Percentiles rank a stretch among this genome's conserved stretches.
Conservation (phyloP, 2,888 invertebrate genomes). For the Argyresthia goedartella region DNA sequence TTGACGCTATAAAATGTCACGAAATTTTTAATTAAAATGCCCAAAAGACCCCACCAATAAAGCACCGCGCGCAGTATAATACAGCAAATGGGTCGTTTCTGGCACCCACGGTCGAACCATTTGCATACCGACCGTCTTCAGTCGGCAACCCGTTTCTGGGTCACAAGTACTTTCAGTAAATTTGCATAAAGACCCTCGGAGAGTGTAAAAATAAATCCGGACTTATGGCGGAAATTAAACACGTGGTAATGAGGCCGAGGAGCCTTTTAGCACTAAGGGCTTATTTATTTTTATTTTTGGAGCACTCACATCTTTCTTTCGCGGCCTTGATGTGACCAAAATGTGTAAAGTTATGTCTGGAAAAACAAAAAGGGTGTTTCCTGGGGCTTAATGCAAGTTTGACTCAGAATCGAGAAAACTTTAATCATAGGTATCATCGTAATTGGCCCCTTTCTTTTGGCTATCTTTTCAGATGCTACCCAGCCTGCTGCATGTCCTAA, state of each 20-base stretch:
- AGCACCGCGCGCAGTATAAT: not conserved
- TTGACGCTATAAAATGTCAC: too few relatives aligned
- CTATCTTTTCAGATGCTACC: too few relatives aligned
- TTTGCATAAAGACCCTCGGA: slow-evolving; percentile 32
- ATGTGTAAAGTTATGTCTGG: too few relatives aligned
- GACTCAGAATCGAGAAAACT: too few relatives aligned
- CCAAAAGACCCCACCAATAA: not conserved
- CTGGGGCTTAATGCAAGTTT: too few relatives aligned
- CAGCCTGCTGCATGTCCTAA: too few relatives aligned
- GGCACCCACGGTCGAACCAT: not conserved
- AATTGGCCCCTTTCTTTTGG: too few relatives aligned
- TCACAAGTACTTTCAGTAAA: slow-evolving; percentile 47
- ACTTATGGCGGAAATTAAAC: slow-evolving; percentile 1
- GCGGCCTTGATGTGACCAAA: not conserved
- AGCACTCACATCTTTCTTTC: not conserved
- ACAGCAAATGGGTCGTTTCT: not conserved
- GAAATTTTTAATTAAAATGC: too few relatives aligned
- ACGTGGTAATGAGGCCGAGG: not conserved
- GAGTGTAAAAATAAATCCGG: slow-evolving; percentile 4
- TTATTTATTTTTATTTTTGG: not conserved
- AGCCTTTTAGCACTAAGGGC: not conserved
- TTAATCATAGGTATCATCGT: too few relatives aligned
- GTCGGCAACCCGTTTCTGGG: slow-evolving; percentile 28
- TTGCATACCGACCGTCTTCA: not conserved
- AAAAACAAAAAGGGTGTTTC: too few relatives aligned